phyloP scores from a whole-genome alignment of 2,888 invertebrate species.

The Tachina lurida region DNA sequence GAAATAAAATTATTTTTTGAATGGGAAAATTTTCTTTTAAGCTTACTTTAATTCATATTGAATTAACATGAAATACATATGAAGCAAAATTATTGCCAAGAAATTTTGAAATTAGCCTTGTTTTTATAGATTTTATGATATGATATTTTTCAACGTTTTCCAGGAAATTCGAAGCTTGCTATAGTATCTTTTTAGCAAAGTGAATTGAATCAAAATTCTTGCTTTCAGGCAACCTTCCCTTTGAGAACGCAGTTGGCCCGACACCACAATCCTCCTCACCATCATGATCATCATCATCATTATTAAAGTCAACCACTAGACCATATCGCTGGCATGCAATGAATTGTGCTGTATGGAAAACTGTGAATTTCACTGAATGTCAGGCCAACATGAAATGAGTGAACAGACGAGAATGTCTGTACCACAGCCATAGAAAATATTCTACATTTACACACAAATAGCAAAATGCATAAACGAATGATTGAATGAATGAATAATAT shows the following conservation, averaged over 20 bases:
- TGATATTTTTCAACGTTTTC: too few species aligned
- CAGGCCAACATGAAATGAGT: conserved; percentile 49
- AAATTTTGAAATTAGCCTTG: too few species aligned
- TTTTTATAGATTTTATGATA: too few species aligned
- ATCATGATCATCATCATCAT: conserved; percentile 6
- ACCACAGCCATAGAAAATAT: not conserved
- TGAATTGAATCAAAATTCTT: not conserved
- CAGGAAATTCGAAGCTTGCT: too few species aligned
- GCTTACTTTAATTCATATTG: too few species aligned
- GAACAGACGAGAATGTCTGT: conserved; percentile 5
- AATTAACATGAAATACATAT: too few species aligned
- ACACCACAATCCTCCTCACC: not conserved
- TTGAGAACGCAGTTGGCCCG: not conserved
- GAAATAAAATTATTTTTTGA: too few species aligned
- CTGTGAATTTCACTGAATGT: conserved; percentile 58
- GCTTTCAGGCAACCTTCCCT: conserved; percentile 13
- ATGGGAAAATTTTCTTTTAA: too few species aligned
- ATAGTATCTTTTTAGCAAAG: too few species aligned
- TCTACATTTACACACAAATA: not conserved
- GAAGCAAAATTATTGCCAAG: too few species aligned
- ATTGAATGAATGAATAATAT: conserved; percentile 24
- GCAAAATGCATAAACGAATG: conserved; percentile 25
- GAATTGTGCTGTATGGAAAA: conserved; percentile 57
- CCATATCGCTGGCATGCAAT: conserved; percentile 51
- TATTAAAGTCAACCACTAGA: conserved; percentile 21